phyloP scores from a whole-genome alignment of 2,797 vertebrate genomes.

The Acanthopagrus latus region DNA sequence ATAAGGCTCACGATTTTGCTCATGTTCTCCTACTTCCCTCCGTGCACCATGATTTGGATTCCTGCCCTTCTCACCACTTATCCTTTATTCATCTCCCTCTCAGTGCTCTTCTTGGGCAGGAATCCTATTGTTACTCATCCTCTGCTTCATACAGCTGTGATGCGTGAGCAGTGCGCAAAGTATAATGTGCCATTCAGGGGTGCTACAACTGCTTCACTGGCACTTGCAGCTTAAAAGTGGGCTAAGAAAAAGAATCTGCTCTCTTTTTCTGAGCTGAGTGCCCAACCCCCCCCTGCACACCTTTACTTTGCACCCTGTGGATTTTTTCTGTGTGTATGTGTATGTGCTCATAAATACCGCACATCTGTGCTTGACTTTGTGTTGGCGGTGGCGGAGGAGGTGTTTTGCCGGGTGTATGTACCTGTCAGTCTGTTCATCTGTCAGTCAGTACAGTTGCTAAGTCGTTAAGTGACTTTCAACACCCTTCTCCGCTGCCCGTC shows the following conservation, averaged over 20 bases:
- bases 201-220: slow-evolving; percentile 33
- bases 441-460: slow-evolving; percentile 65
- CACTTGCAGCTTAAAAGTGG: slow-evolving; percentile 26
- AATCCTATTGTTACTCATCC: slow-evolving; percentile 8
- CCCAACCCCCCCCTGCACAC: neutral
- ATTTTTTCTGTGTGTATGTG: slow-evolving; percentile 12
- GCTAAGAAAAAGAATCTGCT: slow-evolving; percentile 18
- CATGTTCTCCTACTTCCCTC: slow-evolving; percentile 10
- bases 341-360: slow-evolving; percentile 37
- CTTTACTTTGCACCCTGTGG: slow-evolving; percentile 20
- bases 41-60: slow-evolving; percentile 63
- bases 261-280: slow-evolving; percentile 21
- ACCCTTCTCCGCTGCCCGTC: slow-evolving; percentile 69
- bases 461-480: slow-evolving; percentile 76
- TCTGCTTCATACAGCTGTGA: slow-evolving; percentile 22
- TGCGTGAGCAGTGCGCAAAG: slow-evolving; percentile 34
- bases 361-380: slow-evolving; percentile 49
- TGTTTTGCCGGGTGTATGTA: slow-evolving; percentile 56
- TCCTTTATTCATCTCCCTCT: slow-evolving; percentile 33
- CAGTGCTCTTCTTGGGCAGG: slow-evolving; percentile 10
- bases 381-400: slow-evolving; percentile 68
- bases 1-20: neutral
- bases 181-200: slow-evolving; percentile 24
- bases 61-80: slow-evolving; percentile 36
- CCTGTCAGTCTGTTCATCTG: slow-evolving; percentile 68